Base-by-base conservation (phyloP, 1,140 invertebrate genomes). In the Magallana gigas region DNA sequence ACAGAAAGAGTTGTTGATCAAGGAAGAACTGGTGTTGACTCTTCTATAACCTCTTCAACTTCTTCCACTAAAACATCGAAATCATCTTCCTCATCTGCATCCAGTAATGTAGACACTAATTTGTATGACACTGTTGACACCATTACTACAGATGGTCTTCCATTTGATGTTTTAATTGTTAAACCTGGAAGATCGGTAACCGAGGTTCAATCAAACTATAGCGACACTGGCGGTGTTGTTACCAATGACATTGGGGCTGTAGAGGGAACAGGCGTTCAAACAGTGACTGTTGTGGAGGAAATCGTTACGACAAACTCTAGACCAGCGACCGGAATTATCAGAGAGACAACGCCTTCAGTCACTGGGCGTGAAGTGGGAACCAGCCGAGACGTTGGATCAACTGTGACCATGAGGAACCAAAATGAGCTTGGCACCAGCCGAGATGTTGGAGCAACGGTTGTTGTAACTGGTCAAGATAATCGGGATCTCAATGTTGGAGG, bases 161-260 rank as follows among this genome's bases (percentile, higher is more conserved):
- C 68, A 3, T 76, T 76, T 76, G 68, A 76, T 76, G 68, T 76
- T 76, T 8, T 76, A 12, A 76, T 76, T 36, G 68, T 76, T 29
- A 76, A 76, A 12, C 68, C 68, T 36, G 68, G 68, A 36, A 76
- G 68, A 76, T 76, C 68, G 23, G 68, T 76, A 9, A 76, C 68
- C 3, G 68, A 76, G 23, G 68, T 76, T 76, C 68, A 76, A 12
- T 76, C 68, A 36, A 76, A 76, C 23, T 76, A 76, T 29, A 76
- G 68, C 68, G 68, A 76, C 29, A 76, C 68, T 29, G 68, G 68
- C 1, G 68, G 68, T 36, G 68, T 76, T 29, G 68, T 76, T 0
- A 76, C 68, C 12, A 76, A 76, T 76, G 68, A 76, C 68, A 76
- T 29, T 8, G 68, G 68, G 12, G 36, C 29, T 36, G 14, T 76